phyloP scores from a whole-genome alignment of 2,113 vertebrate species.

The Petaurus breviceps region DNA sequence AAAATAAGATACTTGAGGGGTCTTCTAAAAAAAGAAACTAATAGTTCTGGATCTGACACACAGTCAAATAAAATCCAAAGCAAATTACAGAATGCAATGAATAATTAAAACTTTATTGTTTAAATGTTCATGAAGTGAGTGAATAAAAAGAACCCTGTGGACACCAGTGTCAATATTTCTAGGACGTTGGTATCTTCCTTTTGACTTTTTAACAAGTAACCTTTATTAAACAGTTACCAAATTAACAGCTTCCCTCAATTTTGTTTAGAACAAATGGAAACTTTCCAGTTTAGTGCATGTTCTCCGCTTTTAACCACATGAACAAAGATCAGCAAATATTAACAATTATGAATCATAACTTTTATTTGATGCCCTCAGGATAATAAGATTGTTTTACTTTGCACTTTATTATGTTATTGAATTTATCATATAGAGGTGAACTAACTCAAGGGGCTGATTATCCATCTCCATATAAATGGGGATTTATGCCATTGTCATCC shows the following conservation, averaged over 20 bases:
- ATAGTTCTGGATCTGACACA: not conserved
- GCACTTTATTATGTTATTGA: slow-evolving; percentile 73
- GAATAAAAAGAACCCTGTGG: not conserved
- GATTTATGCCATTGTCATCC: too few species aligned
- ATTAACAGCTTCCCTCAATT: not conserved
- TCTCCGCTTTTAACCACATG: slow-evolving; percentile 26
- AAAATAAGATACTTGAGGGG: not conserved
- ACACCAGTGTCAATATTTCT: not conserved
- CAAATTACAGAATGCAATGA: not conserved
- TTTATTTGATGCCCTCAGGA: slow-evolving; percentile 56
- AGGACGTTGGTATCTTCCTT: not conserved
- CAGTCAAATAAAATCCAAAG: not conserved
- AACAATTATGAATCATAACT: slow-evolving; percentile 56
- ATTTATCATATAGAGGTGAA: slow-evolving; percentile 71
- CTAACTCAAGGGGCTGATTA: not conserved
- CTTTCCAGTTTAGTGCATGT: not conserved
- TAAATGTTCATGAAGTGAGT: slow-evolving; percentile 2
- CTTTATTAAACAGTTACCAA: slow-evolving; percentile 42
- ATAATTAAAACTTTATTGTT: not conserved
- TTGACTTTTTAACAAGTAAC: not conserved
- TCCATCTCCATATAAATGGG: not conserved
- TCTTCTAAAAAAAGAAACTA: not conserved
- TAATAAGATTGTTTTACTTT: slow-evolving; percentile 63
- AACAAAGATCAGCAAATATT: slow-evolving; percentile 41
- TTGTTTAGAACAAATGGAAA: slow-evolving; percentile 32